Base-by-base conservation (phyloP, 2,113 vertebrate genomes). In the Hirundichthys speculiger region DNA sequence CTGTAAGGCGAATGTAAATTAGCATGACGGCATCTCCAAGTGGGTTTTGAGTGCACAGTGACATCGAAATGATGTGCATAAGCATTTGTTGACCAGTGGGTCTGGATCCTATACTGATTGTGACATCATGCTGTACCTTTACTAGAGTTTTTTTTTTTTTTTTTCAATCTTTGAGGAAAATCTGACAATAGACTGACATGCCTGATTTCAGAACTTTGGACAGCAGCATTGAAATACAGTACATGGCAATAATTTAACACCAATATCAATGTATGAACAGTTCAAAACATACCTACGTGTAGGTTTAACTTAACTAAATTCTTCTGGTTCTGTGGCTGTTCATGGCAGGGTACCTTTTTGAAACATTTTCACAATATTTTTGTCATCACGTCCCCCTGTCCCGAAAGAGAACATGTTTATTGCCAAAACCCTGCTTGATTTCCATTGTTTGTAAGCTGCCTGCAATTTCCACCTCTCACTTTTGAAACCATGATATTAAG, bases 1-100 rank as follows among this genome's bases (percentile, higher is more conserved):
- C 62, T 73, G 63, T 59, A 81, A 42, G 6, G 46, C 70, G 38
- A 24, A 81, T 34, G 2, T 70, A 57, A 75, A 66, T 49, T 20
- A 30, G 46, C 4, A 34, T 24, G 18, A 19, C 10, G 39, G 51
- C 48, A 45, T 13, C 40, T 42, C 43, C 42, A 7, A 8, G 27
- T 51, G 7, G 10, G 24, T 19, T 66, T 27, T 13, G 20, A 19
- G 40, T 15, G 30, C 52, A 21, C 50, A 39, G 13, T 52, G 22
- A 78, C 63, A 73, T 70, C 57, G 61, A 12, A 1, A 11, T 39
- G 4, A 1, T 66, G 39, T 58, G 41, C 11, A 19, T 47, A 3
- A 13, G 15, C 22, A 48, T 21, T 47, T 45, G 62, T 58, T 47
- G n/a, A 59, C 47, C 16, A 10, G 13, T 38, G 6, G 16, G 0